Evolutionary conservation across 2,797 vertebrate genomes (phyloP).

Genomic region (Acridotheres tristis): DNA sequence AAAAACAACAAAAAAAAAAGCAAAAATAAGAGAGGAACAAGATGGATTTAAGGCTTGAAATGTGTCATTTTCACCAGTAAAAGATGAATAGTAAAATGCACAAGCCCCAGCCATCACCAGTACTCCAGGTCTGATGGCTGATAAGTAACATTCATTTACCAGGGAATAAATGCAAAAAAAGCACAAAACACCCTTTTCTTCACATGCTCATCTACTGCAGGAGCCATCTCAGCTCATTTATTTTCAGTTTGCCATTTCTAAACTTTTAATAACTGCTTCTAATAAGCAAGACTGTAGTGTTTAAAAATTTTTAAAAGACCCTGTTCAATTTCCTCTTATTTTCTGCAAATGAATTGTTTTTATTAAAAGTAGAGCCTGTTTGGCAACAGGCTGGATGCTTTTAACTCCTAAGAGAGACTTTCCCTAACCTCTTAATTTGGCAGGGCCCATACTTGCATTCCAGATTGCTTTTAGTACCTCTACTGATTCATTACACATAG

Average conservation of each 20-base stretch:
- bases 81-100: not conserved
- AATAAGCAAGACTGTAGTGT: not conserved
- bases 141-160: not conserved
- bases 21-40: not conserved
- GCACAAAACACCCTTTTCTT: not conserved
- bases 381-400: constrained; percentile 7
- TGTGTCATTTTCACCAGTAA: not conserved
- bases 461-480: not conserved
- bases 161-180: not conserved
- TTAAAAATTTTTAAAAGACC: not conserved
- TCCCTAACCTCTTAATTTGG: not conserved
- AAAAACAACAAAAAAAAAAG: too few species aligned
- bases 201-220: not conserved
- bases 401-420: not conserved
- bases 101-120: not conserved
- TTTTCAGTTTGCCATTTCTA: not conserved
- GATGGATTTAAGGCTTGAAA: not conserved
- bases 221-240: not conserved
- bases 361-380: not conserved
- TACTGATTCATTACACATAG: not conserved
- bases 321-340: not conserved
- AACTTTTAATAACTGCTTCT: not conserved
- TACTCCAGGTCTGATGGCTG: not conserved
- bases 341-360: not conserved
- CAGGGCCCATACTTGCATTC: not conserved